Evolutionary conservation across 2,888 invertebrate genomes (phyloP).

Genomic region (Melinaea menophilus): DNA sequence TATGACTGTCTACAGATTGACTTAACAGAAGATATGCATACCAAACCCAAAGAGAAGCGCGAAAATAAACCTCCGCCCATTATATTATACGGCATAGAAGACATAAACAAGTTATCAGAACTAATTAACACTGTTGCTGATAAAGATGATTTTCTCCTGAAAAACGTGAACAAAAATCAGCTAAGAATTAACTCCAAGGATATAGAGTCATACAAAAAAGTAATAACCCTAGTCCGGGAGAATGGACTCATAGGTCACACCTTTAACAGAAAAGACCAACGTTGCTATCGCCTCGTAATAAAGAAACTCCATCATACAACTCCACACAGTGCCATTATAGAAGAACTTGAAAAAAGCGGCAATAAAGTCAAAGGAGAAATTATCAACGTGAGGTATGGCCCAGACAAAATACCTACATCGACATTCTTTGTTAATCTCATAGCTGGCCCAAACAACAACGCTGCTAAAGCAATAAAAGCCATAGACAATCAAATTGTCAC

Average conservation of each 20-base stretch:
- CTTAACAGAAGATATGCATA: too few relatives aligned
- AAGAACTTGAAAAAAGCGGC: neutral
- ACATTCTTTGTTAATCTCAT: conserved; percentile 3
- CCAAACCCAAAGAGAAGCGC: too few relatives aligned
- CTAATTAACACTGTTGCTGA: too few relatives aligned
- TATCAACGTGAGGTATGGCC: too few relatives aligned
- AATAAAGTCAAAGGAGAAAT: conserved; percentile 5
- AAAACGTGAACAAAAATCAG: too few relatives aligned
- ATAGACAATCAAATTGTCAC: conserved; percentile 26
- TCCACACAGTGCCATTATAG: conserved; percentile 23
- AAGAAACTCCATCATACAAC: conserved; percentile 8
- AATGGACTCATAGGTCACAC: conserved; percentile 33
- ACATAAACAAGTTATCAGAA: too few relatives aligned
- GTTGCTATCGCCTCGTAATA: conserved; percentile 30
- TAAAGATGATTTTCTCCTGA: too few relatives aligned
- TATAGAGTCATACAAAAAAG: too few relatives aligned
- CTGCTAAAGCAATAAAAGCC: conserved; percentile 22
- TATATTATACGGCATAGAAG: too few relatives aligned
- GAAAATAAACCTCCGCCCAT: too few relatives aligned
- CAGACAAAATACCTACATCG: neutral
- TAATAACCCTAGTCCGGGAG: conserved; percentile 6
- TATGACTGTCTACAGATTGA: too few relatives aligned
- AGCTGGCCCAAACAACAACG: conserved; percentile 10
- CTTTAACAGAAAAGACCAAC: conserved; percentile 30
- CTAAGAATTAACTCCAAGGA: too few relatives aligned